Percentiles rank a stretch among this genome's conserved stretches.
phyloP scores from a whole-genome alignment of 2,113 vertebrate species.

The Nasalis larvatus region DNA sequence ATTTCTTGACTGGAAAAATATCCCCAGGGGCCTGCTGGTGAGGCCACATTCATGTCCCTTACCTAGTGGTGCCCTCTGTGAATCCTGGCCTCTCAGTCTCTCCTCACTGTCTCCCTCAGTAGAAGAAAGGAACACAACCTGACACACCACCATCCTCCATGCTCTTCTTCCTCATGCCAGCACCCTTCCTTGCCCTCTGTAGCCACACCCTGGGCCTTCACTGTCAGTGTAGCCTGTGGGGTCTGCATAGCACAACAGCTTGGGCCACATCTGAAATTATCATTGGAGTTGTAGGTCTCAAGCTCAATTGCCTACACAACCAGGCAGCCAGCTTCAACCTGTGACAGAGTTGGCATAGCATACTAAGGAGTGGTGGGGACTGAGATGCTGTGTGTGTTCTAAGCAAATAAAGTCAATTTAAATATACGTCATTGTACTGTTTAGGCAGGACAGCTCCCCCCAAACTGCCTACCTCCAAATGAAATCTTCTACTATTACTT shows the following conservation, averaged over 20 bases:
- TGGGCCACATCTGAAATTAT: not conserved
- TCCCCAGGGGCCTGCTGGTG: not conserved
- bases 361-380: not conserved
- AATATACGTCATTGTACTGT: not conserved
- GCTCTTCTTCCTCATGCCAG: not conserved
- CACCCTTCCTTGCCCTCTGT: not conserved
- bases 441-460: not conserved
- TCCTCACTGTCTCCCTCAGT: not conserved
- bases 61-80: not conserved
- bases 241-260: not conserved
- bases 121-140: not conserved
- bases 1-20: not conserved
- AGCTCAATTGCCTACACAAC: not conserved
- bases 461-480: not conserved
- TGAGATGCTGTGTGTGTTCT: not conserved
- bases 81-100: not conserved
- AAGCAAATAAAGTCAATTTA: conserved; percentile 39
- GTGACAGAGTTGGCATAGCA: not conserved
- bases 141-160: not conserved
- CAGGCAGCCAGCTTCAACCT: not conserved
- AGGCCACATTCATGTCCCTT: not conserved
- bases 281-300: not conserved
- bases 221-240: not conserved
- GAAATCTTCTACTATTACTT: conserved; percentile 30
- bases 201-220: not conserved